A percentile compares a stretch with the other conserved stretches of the same genome.
phyloP scores from a whole-genome alignment of 2,113 vertebrate genomes.

The Laticauda laticaudata region DNA sequence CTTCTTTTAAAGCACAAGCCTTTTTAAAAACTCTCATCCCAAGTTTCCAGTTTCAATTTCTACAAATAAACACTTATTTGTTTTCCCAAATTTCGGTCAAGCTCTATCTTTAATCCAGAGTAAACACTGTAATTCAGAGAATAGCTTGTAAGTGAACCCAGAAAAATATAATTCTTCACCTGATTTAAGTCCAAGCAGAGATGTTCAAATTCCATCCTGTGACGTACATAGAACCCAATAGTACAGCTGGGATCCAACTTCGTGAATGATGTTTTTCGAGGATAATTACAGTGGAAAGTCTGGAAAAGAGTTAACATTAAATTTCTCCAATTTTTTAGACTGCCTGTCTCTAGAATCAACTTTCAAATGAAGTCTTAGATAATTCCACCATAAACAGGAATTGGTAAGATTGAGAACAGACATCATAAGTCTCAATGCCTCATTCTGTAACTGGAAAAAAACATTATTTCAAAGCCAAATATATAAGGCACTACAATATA shows the following conservation, averaged over 20 bases:
- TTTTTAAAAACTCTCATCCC: not conserved
- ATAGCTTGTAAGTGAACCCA: not conserved
- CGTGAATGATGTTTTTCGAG: slow-evolving; percentile 86
- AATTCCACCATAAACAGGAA: not conserved
- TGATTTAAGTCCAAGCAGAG: slow-evolving; percentile 77
- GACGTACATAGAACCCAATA: slow-evolving; percentile 85
- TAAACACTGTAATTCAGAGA: not conserved
- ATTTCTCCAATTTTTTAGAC: not conserved
- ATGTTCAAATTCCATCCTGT: slow-evolving; percentile 80
- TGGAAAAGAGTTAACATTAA: slow-evolving; percentile 37
- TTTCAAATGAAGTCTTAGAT: not conserved
- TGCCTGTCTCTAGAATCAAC: not conserved
- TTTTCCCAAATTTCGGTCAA: not conserved
- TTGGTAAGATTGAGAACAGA: not conserved
- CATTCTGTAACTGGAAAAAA: not conserved
- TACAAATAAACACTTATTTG: not conserved
- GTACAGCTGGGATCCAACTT: slow-evolving; percentile 94
- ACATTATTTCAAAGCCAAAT: slow-evolving; percentile 1
- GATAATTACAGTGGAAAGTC: slow-evolving; percentile 89
- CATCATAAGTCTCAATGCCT: not conserved
- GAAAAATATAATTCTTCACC: slow-evolving; percentile 65
- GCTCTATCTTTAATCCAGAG: not conserved
- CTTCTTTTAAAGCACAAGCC: not conserved
- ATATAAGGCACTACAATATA: not conserved
- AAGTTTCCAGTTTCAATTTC: not conserved